phyloP scores from a whole-genome alignment of 2,797 vertebrate genomes.

The Tinamus major region DNA sequence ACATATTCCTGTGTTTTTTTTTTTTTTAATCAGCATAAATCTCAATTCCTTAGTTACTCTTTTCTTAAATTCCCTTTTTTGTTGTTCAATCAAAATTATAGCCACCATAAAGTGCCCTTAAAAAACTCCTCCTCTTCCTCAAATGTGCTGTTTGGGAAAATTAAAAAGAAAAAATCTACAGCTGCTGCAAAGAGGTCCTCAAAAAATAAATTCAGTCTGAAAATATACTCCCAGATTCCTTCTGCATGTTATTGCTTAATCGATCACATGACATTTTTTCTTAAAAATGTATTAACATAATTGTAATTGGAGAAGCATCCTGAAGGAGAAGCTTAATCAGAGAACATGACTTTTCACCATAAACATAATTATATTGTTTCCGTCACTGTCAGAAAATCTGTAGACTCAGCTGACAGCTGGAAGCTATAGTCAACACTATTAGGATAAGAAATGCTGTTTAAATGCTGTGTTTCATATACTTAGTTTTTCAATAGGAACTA shows the following conservation, averaged over 20 bases:
- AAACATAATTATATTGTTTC: neutral
- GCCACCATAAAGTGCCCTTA: neutral
- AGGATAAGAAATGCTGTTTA: neutral
- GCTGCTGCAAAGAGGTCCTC: neutral
- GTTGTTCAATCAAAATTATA: neutral
- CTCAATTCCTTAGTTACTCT: neutral
- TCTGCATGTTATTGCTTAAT: neutral
- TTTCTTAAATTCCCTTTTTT: neutral
- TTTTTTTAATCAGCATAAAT: neutral
- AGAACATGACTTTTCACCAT: neutral
- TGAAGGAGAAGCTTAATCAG: neutral
- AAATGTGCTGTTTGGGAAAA: neutral
- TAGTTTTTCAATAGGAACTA: neutral
- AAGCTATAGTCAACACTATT: neutral
- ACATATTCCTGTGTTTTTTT: neutral
- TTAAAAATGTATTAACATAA: neutral
- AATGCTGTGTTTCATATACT: neutral
- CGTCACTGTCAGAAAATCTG: neutral
- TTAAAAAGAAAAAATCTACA: neutral
- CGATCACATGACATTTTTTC: neutral
- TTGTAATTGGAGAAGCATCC: neutral
- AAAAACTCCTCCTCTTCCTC: neutral
- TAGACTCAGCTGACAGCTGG: neutral
- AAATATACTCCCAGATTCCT: neutral
- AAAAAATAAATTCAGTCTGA: neutral